Conservation (phyloP, 2,797 vertebrate species). For the Gephyroberyx darwinii region DNA sequence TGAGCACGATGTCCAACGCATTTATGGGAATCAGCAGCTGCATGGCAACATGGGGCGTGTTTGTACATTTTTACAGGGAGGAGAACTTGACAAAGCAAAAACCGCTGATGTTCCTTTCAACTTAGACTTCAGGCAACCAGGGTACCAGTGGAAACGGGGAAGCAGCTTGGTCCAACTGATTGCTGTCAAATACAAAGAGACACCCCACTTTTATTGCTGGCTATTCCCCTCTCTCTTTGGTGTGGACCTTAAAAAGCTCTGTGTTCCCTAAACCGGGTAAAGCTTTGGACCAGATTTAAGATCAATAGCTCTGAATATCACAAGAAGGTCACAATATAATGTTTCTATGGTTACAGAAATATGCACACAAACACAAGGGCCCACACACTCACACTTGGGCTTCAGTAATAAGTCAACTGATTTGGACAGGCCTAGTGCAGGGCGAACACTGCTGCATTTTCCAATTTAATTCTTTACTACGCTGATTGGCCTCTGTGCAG, state of each 20-base stretch:
- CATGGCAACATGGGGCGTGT: conserved; percentile 3
- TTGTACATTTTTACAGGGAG: conserved; percentile 23
- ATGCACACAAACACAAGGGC: not conserved
- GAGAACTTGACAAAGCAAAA: conserved; percentile 37
- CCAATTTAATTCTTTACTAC: not conserved
- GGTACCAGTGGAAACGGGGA: conserved; percentile 16
- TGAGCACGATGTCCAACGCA: conserved; percentile 7
- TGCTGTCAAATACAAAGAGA: conserved; percentile 50
- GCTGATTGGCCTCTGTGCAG: conserved; percentile 24
- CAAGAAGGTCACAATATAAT: conserved; percentile 55
- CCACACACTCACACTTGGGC: not conserved
- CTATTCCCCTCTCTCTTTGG: conserved; percentile 41
- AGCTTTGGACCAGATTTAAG: conserved; percentile 21
- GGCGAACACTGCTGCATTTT: not conserved
- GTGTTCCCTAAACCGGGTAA: conserved; percentile 20
- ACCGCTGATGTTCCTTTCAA: conserved; percentile 46
- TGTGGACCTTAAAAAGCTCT: conserved; percentile 44
- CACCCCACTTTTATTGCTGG: conserved; percentile 29
- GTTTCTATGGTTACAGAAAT: conserved; percentile 33
- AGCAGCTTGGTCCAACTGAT: conserved; percentile 43
- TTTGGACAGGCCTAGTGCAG: too few relatives aligned
- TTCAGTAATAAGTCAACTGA: not conserved
- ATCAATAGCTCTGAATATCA: conserved; percentile 61
- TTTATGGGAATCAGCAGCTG: not conserved
- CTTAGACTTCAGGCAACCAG: conserved; percentile 22